Base-by-base conservation (phyloP, 2,797 vertebrate genomes). In the Phylloscopus collybita region DNA sequence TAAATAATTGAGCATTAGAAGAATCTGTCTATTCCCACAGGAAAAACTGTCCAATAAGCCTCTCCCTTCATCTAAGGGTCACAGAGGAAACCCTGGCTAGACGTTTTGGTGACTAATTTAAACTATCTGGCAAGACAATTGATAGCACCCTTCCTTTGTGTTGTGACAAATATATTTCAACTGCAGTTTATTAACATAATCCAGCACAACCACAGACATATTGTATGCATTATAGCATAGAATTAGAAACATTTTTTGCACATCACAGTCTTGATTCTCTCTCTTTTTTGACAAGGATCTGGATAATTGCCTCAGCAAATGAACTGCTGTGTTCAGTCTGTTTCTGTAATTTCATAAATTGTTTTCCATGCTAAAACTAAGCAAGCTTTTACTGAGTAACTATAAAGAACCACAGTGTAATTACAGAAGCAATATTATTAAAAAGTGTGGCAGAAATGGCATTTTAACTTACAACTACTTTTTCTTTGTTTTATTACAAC, bases 91-190 rank as follows among this genome's bases (percentile, higher is more conserved):
- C 97, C 96, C 98, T 98, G 98, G 98, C 98, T 98, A 98, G 98
- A 98, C 97, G 13, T 97, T 97, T 97, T 97, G 94, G 98, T 99
- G 98, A 98, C 98, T 98, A 97, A 98, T 98, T 97, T 97, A 94
- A 98, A 97, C 93, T 98, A 98, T 98, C 98, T 98, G 98, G 98
- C 98, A 97, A 88, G 97, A 98, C 95, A 92, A 97, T 98, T 98
- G 98, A 98, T 98, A 98, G 98, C 92, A 97, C 97, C 96, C 97
- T 98, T 98, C 97, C 96, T 98, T 98, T 98, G 98, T 98, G 97
- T 98, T 99, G 98, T 98, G 98, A 99, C 98, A 99, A 98, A 98
- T 97, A 98, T 98, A 98, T 98, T 98, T 98, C 23, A 91, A 96
- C 98, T 98, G 97, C 88, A 97, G 92, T 97, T 98, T 98, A 98